Evolutionary conservation across 2,888 invertebrate species (phyloP), one percentile per base, ranked within the genome.

Genomic region (Cremastinae sp.): DNA sequence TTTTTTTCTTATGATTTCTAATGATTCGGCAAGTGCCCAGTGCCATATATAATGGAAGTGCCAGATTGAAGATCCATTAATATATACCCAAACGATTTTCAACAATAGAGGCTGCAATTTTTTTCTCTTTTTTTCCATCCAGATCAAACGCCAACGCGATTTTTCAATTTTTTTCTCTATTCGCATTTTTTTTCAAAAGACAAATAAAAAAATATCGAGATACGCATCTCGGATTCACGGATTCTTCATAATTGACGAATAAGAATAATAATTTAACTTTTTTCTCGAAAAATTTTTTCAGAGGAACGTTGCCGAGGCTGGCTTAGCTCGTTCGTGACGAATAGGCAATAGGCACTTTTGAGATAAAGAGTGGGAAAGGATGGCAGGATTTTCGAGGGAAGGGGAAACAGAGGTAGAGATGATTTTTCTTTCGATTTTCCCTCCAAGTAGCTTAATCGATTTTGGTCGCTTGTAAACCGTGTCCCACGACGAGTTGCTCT

Each of bases 401-500:
- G 16, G 45, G 37, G 20, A 14, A 68, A 82, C 75, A 78, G 82
- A 84, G 80, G 82, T 82, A 79, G 75, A 80, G 68, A 70, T 62
- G 59, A 70, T 68, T 70, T 65, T 61, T 53, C 62, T 56, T 51
- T 35, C 66, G 58, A 62, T 72, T 20, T 49, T 59, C 12, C 20
- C 16, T 62, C n/a, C n/a, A 14, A 45, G 43, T 28, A 20, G 78
- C 78, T 88, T 87, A 90, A 85, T 90, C 90, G 79, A 82, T 76
- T 75, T 90, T 90, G 9, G 79, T 75, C 69, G 84, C 90, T 74
- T 90, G 89, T 84, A 93, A 91, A 84, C 90, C 91, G 84, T 91
- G 91, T 73, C 94, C 94, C 74, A 96, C 94, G 83, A 96, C 91
- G 82, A 97, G 91, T 83, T 95, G 93, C 89, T 96, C 96, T 55